phyloP scores from a whole-genome alignment of 2,888 invertebrate species.

The Folsomia candida region DNA sequence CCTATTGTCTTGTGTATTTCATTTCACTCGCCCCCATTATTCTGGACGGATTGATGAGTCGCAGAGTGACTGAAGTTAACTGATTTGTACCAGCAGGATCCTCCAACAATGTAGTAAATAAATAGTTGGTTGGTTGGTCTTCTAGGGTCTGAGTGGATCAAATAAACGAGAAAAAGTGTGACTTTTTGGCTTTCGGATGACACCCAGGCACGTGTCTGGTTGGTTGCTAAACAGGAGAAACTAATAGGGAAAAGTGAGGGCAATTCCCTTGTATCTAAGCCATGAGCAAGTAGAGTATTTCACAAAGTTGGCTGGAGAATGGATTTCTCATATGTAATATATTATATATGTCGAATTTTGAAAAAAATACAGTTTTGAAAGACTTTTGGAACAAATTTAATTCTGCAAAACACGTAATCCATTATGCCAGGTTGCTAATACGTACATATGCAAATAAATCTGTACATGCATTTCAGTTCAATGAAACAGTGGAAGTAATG shows the following conservation, averaged over 20 bases:
- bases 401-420: too few species aligned
- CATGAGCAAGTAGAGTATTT: too few species aligned
- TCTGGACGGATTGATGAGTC: neutral
- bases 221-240: neutral
- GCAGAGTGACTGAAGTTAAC: neutral
- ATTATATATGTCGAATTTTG: neutral
- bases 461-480: neutral
- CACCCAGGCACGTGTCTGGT: neutral
- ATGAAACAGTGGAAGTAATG: neutral
- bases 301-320: too few species aligned
- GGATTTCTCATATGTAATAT: neutral
- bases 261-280: too few species aligned
- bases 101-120: neutral
- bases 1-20: neutral
- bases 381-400: neutral
- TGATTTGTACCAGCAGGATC: neutral
- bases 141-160: constrained; percentile 8
- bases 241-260: neutral
- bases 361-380: neutral
- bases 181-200: constrained; percentile 7
- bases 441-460: neutral
- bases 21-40: neutral
- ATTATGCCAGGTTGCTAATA: too few species aligned
- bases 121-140: neutral
- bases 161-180: constrained; percentile 7